These are phyloP conservation scores for Ochotona princeps DNA, from an alignment of 2,113 vertebrate genomes.

Conservation along the genomic window DNA sequence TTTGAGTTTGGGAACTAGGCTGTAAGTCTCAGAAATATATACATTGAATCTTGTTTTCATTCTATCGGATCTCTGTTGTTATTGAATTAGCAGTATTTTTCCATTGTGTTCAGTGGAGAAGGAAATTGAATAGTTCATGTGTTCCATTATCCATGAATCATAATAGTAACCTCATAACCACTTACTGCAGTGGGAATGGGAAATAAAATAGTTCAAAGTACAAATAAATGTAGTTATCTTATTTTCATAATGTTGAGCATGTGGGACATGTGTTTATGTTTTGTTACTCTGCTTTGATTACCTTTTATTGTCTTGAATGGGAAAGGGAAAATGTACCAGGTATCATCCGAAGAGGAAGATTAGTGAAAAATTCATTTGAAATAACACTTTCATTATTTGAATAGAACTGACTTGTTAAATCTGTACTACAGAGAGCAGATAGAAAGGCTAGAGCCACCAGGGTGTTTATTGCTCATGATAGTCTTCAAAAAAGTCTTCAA, in stretches of 20 bases:
- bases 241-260: not conserved
- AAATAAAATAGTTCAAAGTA: not conserved
- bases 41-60: not conserved
- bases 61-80: not conserved
- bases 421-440: not conserved
- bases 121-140: not conserved
- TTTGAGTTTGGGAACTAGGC: slow-evolving; percentile 13
- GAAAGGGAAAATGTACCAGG: not conserved
- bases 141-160: not conserved
- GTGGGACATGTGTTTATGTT: not conserved
- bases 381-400: not conserved
- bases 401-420: not conserved
- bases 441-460: not conserved
- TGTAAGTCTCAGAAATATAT: not conserved
- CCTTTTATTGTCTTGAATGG: not conserved
- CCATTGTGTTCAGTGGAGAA: not conserved
- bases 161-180: not conserved
- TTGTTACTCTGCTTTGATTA: not conserved
- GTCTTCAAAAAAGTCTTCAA: not conserved
- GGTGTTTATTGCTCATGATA: not conserved
- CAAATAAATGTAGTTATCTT: not conserved
- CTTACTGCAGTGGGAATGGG: not conserved
- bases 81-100: not conserved
- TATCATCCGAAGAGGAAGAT: not conserved
- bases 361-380: not conserved